Evolutionary conservation across 2,113 vertebrate species (phyloP), one percentile per base, ranked within the genome.

Genomic region (Mus spicilegus): DNA sequence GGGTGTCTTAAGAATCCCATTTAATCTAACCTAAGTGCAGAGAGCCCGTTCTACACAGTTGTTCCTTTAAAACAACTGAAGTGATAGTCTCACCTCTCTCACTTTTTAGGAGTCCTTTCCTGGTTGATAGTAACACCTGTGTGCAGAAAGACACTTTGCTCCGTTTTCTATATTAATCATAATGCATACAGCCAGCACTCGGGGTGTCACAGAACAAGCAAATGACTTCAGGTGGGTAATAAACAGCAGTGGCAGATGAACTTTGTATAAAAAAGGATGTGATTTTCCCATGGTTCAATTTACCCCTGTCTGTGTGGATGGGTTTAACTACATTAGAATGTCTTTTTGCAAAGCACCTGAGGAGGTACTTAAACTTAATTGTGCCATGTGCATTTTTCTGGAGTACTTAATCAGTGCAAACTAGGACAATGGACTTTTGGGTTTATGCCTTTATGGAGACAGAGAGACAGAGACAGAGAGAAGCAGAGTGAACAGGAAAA

Each of bases 181-280:
- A 86, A 93, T 98, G 96, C 93, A 80, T 92, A 96, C 72, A 87
- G 69, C 4, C 75, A 96, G 17, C 76, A 89, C 11, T 80, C 77
- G 82, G 77, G 75, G 46, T 92, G 36, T 97, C 91, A 97, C 81
- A 89, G 92, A 46, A 30, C 33, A 80, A 33, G 22, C 30, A 93
- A 95, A 97, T 96, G 72, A 87, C 95, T 98, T 97, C 92, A 97
- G 97, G 96, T 98, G 96, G 30, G 36, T 33, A 90, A 97, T 97
- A 98, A 98, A 98, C 98, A 98, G 91, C 93, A 97, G 91, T 93
- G 93, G 10, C 3, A 97, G 96, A 98, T 94, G 82, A 98, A 98
- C 96, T 97, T 98, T 97, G 76, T 97, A 86, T 95, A 93, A 97
- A 98, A 28, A 67, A 36, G 85, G 84, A 87, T 87, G 42, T 46